Evolutionary conservation across 1,140 invertebrate genomes (phyloP).

Genomic region (Bombus cullumanus): DNA sequence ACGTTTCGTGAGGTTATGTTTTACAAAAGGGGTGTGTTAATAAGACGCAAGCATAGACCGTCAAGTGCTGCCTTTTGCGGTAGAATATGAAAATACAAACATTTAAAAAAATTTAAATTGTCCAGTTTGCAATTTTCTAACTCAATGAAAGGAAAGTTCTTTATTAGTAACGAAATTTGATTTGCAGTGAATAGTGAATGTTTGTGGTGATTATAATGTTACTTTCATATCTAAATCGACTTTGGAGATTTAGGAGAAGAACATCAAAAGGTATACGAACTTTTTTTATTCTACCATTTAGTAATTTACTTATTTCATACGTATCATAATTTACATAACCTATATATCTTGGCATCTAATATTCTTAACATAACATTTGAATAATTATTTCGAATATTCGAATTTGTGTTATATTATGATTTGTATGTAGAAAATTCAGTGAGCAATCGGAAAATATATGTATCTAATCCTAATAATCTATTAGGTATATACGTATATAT

Average conservation of each 20-base stretch:
- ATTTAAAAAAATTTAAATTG: no score
- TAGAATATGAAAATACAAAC: background rate
- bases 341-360: background rate
- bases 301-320: background rate
- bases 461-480: background rate
- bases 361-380: background rate
- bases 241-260: background rate
- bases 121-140: no score
- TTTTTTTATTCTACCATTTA: background rate
- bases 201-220: background rate
- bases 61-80: no score
- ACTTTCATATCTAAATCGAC: background rate
- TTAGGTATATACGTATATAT: background rate
- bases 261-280: background rate
- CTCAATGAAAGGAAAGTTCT: no score
- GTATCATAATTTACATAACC: background rate
- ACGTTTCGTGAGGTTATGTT: slow-evolving; percentile 25
- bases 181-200: background rate
- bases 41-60: no score
- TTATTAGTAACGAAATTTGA: background rate
- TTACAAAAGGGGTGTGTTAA: background rate
- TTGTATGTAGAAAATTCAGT: background rate
- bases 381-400: background rate
- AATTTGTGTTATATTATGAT: background rate
- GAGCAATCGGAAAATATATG: background rate